phyloP scores from a whole-genome alignment of 2,888 invertebrate genomes.

The Pelosia muscerda region DNA sequence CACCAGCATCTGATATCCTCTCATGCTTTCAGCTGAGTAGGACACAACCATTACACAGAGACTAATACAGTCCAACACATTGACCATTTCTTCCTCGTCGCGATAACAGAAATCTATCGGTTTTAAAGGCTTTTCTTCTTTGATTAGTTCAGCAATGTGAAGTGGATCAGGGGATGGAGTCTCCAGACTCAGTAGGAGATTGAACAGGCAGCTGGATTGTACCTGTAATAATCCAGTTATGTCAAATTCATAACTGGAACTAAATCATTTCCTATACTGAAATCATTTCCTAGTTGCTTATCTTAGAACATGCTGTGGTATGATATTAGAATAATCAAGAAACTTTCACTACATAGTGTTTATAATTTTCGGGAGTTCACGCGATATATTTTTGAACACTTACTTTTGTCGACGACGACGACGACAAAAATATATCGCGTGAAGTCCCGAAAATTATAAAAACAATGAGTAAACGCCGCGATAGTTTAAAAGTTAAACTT shows the following conservation, averaged over 20 bases:
- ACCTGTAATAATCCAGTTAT: conserved; percentile 84
- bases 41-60: conserved; percentile 99
- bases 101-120: conserved; percentile 99
- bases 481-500: no score
- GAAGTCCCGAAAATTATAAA: no score
- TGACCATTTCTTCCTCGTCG: conserved; percentile 98
- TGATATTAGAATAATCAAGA: no score
- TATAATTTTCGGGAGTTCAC: no score
- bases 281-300: no score
- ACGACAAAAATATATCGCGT: no score
- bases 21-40: conserved; percentile 97
- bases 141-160: conserved; percentile 96
- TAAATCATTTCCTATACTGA: no score
- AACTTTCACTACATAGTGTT: no score
- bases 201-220: conserved; percentile 96
- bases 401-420: no score
- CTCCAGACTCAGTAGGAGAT: conserved; percentile 95
- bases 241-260: not conserved
- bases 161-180: conserved; percentile 97
- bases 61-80: conserved; percentile 98
- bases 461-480: no score
- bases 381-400: no score
- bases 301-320: no score
- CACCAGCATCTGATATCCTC: conserved; percentile 97
- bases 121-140: conserved; percentile 96